These are phyloP conservation scores for Potamilus streckersoni DNA, from an alignment of 1,140 invertebrate genomes.

Conservation along the genomic window DNA sequence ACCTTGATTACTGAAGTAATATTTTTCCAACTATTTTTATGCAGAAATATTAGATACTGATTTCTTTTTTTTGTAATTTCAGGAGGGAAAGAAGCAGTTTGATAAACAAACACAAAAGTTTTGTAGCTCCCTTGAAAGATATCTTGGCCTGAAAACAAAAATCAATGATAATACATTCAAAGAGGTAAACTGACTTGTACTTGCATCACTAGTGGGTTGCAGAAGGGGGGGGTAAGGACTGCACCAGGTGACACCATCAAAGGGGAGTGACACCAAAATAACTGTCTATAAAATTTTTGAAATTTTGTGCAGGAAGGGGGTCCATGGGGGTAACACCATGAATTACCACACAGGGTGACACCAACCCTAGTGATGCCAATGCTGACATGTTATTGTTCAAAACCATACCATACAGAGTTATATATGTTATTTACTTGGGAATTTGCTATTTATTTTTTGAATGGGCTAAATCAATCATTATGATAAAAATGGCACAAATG, in stretches of 20 bases:
- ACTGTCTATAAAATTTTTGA: too few relatives aligned
- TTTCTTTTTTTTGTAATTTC: conserved; percentile 21
- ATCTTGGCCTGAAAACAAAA: conserved; percentile 93
- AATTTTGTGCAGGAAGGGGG: too few relatives aligned
- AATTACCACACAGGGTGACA: background rate
- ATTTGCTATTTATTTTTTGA: background rate
- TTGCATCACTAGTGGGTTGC: too few relatives aligned
- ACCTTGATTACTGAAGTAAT: background rate
- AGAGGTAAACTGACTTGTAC: conserved; percentile 77
- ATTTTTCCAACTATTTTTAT: background rate
- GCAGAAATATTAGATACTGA: too few relatives aligned
- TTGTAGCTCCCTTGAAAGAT: conserved; percentile 93
- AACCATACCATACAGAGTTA: background rate
- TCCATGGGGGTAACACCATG: too few relatives aligned
- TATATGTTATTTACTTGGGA: background rate
- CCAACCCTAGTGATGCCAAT: too few relatives aligned
- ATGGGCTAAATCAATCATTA: background rate
- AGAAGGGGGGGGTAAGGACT: background rate
- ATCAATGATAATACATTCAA: conserved; percentile 85
- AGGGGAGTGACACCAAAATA: background rate
- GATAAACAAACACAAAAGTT: conserved; percentile 98
- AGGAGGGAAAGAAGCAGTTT: conserved; percentile 97
- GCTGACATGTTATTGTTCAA: background rate
- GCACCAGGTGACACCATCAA: too few relatives aligned
- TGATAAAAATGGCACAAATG: too few relatives aligned